Evolutionary conservation across 2,888 invertebrate genomes (phyloP), one percentile per base, ranked within the genome.

Genomic region (Acrobasis consociella): DNA sequence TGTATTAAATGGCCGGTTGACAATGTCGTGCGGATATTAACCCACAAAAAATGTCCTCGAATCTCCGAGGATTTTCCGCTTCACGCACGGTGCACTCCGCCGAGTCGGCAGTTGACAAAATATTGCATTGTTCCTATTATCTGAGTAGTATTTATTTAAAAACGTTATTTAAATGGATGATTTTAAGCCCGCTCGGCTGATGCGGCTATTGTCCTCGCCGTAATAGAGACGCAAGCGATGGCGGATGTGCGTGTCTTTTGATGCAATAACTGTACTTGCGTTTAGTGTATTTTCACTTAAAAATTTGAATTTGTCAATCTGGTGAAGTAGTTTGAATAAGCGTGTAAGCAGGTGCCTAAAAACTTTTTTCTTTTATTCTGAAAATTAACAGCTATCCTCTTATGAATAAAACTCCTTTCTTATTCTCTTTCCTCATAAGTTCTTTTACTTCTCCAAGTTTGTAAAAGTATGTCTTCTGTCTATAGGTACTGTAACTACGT

Each of bases 71-170:
- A 92, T 92, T 92, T 92, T 92, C 91, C 92, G 91, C 92, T 91
- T 92, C 90, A 92, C 90, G 91, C 89, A 85, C 86, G 80, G 74
- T 91, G 92, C 89, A 88, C 92, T 89, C 82, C 87, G 84, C 86
- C 80, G 83, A 86, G 82, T 86, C 87, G 88, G 86, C 92, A 92
- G 92, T 92, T 92, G 92, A 92, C 92, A 92, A 91, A 92, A 92
- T 92, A 92, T 92, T 91, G 88, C 85, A 91, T 92, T 92, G 92
- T 92, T 86, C 89, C 91, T 91, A 91, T 92, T 91, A 91, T 91
- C 86, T 86, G 79, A 81, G 76, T 82, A 82, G 91, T 92, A 92
- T 92, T 92, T 92, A 91, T 92, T 92, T 92, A 91, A 91, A 91
- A 92, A 91, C 86, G 89, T 90, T 91, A 91, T 91, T 91, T 91